These are phyloP conservation scores for Bicyclus anynana DNA, from an alignment of 1,140 invertebrate genomes.

Conservation along the genomic window DNA sequence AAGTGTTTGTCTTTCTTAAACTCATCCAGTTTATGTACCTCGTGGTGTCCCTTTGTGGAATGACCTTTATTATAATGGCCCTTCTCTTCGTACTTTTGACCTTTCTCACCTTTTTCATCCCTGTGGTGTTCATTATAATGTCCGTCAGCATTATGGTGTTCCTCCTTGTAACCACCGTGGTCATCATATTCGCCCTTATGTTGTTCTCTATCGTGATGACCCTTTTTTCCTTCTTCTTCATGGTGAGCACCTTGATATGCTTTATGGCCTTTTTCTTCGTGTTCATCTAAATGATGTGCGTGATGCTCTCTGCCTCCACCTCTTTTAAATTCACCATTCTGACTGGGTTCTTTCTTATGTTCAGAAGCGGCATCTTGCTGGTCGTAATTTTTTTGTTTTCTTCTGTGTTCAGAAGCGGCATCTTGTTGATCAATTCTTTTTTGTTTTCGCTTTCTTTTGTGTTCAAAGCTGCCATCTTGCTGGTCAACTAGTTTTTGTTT, in stretches of 20 bases:
- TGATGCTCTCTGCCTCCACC: conserved; percentile 76
- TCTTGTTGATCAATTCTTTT: too few relatives aligned
- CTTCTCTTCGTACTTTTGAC: conserved; percentile 79
- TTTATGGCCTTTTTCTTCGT: conserved; percentile 82
- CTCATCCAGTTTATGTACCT: conserved; percentile 86
- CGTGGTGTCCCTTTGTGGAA: conserved; percentile 87
- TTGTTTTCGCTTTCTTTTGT: conserved; percentile 80
- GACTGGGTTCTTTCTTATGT: conserved; percentile 78
- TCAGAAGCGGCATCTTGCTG: conserved; percentile 77
- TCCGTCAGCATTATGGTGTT: conserved; percentile 84
- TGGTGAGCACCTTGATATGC: conserved; percentile 82
- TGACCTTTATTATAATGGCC: conserved; percentile 86
- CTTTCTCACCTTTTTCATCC: conserved; percentile 81
- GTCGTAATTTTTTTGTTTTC: too few relatives aligned
- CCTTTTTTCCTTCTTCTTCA: conserved; percentile 83
- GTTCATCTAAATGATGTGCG: conserved; percentile 68
- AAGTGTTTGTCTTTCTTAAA: conserved; percentile 79
- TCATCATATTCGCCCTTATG: conserved; percentile 85
- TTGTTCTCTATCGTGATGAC: conserved; percentile 84
- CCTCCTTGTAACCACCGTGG: conserved; percentile 84
- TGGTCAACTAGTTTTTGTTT: too few relatives aligned
- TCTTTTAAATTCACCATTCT: conserved; percentile 78
- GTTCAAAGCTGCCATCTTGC: conserved; percentile 76
- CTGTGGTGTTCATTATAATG: conserved; percentile 86
- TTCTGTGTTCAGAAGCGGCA: conserved; percentile 79